Evolutionary conservation across 2,797 vertebrate species (phyloP).

Genomic region (Tokudaia muenninki): DNA sequence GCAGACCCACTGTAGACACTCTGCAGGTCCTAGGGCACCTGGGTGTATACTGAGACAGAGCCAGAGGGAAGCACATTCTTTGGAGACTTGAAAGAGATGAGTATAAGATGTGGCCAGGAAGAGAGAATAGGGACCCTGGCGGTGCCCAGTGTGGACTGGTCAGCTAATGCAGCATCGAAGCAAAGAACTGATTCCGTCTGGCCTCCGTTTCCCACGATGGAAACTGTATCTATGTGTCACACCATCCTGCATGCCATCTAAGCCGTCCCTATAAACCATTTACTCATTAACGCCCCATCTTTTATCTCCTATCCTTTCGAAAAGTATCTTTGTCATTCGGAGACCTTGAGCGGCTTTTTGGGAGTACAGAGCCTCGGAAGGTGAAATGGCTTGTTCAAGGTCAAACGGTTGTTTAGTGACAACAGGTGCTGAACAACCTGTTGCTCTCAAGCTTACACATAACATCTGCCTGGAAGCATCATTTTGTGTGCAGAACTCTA

Average conservation of each 20-base stretch:
- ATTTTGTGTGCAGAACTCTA: not conserved
- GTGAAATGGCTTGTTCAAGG: conserved; percentile 79
- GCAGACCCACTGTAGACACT: not conserved
- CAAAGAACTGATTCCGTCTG: not conserved
- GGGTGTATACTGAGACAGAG: not conserved
- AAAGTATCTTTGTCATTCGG: not conserved
- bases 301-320: not conserved
- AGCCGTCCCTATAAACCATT: not conserved
- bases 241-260: not conserved
- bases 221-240: not conserved
- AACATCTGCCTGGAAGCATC: not conserved
- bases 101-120: not conserved
- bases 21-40: not conserved
- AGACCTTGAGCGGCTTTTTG: not conserved
- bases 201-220: not conserved
- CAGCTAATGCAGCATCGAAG: not conserved
- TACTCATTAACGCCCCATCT: not conserved
- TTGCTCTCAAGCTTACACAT: not conserved
- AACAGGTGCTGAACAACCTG: not conserved
- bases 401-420: conserved; percentile 72
- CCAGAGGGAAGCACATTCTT: not conserved
- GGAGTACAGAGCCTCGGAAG: conserved; percentile 60
- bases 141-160: not conserved
- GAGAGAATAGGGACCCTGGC: not conserved
- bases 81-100: not conserved